Conservation (phyloP, 2,797 vertebrate species). For the Acanthurus tractus region DNA sequence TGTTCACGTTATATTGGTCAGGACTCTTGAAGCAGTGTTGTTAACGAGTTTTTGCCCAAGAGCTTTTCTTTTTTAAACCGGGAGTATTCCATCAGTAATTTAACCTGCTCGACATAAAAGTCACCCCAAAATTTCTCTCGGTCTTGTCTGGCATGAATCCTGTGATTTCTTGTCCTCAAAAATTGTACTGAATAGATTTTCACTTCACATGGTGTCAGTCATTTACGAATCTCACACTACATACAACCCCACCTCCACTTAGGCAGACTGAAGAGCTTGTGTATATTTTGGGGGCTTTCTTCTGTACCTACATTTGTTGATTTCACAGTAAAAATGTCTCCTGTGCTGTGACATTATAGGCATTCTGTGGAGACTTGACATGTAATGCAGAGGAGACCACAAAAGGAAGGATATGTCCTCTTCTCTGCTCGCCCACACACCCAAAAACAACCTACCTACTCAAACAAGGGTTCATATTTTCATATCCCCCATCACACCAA, state of each 20-base stretch:
- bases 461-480: constrained; percentile 27
- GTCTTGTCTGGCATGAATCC: neutral
- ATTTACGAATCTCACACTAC: neutral
- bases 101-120: too few relatives aligned
- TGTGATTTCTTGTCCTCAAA: neutral
- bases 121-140: too few relatives aligned
- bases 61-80: too few relatives aligned
- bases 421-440: constrained; percentile 50
- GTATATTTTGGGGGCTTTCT: constrained; percentile 44
- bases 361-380: neutral
- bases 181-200: neutral
- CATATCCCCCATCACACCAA: constrained; percentile 15
- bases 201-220: neutral
- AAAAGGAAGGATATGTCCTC: constrained; percentile 65
- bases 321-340: constrained; percentile 17
- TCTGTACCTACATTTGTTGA: constrained; percentile 6
- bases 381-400: constrained; percentile 40
- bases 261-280: neutral
- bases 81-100: too few relatives aligned
- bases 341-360: constrained; percentile 36
- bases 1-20: too few relatives aligned
- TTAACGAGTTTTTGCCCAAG: too few relatives aligned
- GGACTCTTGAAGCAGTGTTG: too few relatives aligned
- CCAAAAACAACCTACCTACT: constrained; percentile 34
- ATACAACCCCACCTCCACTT: neutral